Conservation (phyloP, 2,888 invertebrate species). For the Eustalomyia histrio region DNA sequence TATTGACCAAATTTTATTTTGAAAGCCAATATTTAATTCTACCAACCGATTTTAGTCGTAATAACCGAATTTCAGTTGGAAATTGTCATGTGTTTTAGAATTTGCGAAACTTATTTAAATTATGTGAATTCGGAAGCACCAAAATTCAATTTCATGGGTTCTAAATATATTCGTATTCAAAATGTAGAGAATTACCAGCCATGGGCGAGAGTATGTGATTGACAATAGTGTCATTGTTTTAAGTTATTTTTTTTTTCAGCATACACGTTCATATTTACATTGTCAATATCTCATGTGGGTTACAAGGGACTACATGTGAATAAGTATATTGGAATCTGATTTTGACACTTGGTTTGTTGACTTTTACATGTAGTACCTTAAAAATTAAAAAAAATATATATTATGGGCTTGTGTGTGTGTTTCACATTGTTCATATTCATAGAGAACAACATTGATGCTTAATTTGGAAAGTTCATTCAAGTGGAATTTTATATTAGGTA, state of each 20-base stretch:
- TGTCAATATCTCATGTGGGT: conserved; percentile 49
- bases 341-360: conserved; percentile 51
- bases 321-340: conserved; percentile 39
- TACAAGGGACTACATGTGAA: conserved; percentile 20
- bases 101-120: too few relatives aligned
- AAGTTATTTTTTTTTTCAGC: conserved; percentile 1
- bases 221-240: conserved; percentile 7
- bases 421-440: neutral
- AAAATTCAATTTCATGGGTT: too few relatives aligned
- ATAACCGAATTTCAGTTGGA: too few relatives aligned
- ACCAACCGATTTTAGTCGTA: too few relatives aligned
- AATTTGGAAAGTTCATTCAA: conserved; percentile 22
- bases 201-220: neutral
- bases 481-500: conserved; percentile 13
- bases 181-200: too few relatives aligned
- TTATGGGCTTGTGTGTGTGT: too few relatives aligned
- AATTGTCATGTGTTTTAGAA: too few relatives aligned
- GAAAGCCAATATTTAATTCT: too few relatives aligned
- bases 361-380: neutral
- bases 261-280: conserved; percentile 44
- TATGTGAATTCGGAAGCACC: too few relatives aligned
- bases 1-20: too few relatives aligned
- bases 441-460: neutral
- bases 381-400: too few relatives aligned
- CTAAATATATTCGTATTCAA: too few relatives aligned